Percentiles rank a stretch among this genome's conserved stretches.
Evolutionary conservation across 2,797 vertebrate genomes (phyloP).

Genomic region (Protonibea diacanthus): DNA sequence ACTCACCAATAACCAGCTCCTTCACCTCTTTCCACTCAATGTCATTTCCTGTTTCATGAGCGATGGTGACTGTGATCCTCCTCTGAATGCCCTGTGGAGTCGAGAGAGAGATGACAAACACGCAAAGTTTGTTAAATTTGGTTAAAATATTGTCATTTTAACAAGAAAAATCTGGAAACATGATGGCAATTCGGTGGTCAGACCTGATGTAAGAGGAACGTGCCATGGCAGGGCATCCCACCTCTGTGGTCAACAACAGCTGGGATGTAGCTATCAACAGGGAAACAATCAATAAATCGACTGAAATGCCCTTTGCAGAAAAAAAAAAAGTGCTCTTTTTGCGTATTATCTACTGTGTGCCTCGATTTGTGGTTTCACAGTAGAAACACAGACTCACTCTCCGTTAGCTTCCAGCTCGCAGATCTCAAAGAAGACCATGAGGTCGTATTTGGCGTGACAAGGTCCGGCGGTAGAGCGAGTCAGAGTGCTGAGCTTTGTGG

Average conservation of each 20-base stretch:
- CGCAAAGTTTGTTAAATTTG: not conserved
- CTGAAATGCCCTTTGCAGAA: not conserved
- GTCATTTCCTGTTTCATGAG: slow-evolving; percentile 94
- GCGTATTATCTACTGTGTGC: not conserved
- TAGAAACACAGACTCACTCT: slow-evolving; percentile 89
- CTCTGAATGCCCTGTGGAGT: slow-evolving; percentile 94
- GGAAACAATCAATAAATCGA: slow-evolving; percentile 9
- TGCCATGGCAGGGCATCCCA: slow-evolving; percentile 96
- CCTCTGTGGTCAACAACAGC: slow-evolving; percentile 96
- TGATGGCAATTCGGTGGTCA: not conserved
- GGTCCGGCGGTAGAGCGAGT: slow-evolving; percentile 91
- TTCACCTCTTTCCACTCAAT: slow-evolving; percentile 98
- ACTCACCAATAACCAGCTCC: slow-evolving; percentile 97
- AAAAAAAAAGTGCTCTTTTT: too few species aligned
- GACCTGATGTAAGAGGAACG: slow-evolving; percentile 97
- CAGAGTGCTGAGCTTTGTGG: slow-evolving; percentile 96
- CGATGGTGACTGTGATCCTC: slow-evolving; percentile 95
- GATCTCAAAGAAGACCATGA: slow-evolving; percentile 99
- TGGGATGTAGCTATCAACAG: slow-evolving; percentile 92
- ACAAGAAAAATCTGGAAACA: not conserved
- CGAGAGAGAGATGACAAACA: not conserved
- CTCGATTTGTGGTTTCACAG: not conserved
- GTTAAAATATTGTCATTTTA: not conserved
- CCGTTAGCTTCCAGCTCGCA: slow-evolving; percentile 98
- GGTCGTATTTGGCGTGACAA: slow-evolving; percentile 97